These are phyloP conservation scores for Maniola jurtina DNA, from an alignment of 1,140 invertebrate species.

Conservation along the genomic window DNA sequence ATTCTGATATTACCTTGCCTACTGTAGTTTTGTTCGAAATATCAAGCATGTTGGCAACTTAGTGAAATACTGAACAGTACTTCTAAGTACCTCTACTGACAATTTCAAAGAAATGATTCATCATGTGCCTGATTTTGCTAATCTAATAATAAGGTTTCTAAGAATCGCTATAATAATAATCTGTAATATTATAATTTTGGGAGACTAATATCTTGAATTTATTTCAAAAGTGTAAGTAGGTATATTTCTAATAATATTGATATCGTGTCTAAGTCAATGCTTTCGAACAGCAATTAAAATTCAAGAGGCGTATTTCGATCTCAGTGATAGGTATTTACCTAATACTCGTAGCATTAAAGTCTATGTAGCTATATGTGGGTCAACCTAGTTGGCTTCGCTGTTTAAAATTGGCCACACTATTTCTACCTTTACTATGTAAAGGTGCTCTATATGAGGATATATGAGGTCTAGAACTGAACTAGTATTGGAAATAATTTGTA, in stretches of 20 bases:
- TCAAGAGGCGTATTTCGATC: conserved; percentile 46
- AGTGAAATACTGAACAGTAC: conserved; percentile 8
- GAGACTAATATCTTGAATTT: not conserved
- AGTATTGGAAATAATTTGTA: not conserved
- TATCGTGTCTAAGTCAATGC: not conserved
- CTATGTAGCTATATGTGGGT: conserved; percentile 47
- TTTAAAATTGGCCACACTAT: conserved; percentile 36
- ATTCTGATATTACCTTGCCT: too few species aligned
- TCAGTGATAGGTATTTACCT: conserved; percentile 27
- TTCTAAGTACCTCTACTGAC: not conserved
- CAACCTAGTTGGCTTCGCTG: conserved; percentile 45
- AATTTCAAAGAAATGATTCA: not conserved
- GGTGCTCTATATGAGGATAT: not conserved
- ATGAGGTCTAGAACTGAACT: not conserved
- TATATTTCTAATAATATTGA: not conserved
- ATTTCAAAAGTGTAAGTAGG: not conserved
- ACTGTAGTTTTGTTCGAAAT: too few species aligned
- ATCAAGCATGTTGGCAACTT: not conserved
- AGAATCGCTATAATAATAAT: not conserved
- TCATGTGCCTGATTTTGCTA: conserved; percentile 5
- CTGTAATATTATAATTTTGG: not conserved
- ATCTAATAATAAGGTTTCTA: conserved; percentile 7
- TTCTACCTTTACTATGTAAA: conserved; percentile 10
- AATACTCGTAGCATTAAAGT: conserved; percentile 28
- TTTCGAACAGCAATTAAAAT: conserved; percentile 52